Percentiles rank a stretch among this genome's conserved stretches.
phyloP scores from a whole-genome alignment of 2,113 vertebrate species.

The Bostrychus sinensis region DNA sequence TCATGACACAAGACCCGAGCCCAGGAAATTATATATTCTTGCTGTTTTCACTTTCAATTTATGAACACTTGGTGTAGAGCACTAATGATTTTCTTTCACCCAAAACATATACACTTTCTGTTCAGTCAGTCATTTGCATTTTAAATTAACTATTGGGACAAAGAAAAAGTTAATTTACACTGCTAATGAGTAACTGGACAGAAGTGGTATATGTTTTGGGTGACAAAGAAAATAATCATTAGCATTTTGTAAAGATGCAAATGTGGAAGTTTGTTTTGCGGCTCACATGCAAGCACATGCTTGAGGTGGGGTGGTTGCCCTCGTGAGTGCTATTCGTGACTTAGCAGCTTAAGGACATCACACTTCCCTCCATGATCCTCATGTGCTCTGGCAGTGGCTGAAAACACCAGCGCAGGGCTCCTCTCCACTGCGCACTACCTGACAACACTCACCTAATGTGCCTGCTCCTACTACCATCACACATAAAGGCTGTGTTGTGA shows the following conservation, averaged over 20 bases:
- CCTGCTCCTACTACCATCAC: neutral
- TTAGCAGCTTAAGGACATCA: slow-evolving; percentile 75
- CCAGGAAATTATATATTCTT: too few species aligned
- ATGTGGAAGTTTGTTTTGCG: slow-evolving; percentile 7
- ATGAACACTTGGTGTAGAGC: too few species aligned
- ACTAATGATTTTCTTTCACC: too few species aligned
- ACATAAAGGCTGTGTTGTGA: slow-evolving; percentile 33
- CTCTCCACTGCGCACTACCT: neutral
- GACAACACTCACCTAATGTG: neutral
- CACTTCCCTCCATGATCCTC: slow-evolving; percentile 68
- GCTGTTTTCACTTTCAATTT: too few species aligned
- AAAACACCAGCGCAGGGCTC: slow-evolving; percentile 29
- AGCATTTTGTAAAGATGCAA: neutral
- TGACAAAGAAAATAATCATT: neutral
- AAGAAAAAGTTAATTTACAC: too few species aligned
- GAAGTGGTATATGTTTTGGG: too few species aligned
- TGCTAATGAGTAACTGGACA: too few species aligned
- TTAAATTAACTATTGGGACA: neutral
- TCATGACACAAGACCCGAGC: too few species aligned
- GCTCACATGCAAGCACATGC: slow-evolving; percentile 23
- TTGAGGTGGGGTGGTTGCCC: slow-evolving; percentile 37
- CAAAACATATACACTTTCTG: neutral
- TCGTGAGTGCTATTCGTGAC: slow-evolving; percentile 68
- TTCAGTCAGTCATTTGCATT: neutral
- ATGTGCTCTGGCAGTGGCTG: slow-evolving; percentile 56